These are phyloP conservation scores for Acrossocheilus fasciatus DNA, from an alignment of 2,797 vertebrate species.

Conservation along the genomic window DNA sequence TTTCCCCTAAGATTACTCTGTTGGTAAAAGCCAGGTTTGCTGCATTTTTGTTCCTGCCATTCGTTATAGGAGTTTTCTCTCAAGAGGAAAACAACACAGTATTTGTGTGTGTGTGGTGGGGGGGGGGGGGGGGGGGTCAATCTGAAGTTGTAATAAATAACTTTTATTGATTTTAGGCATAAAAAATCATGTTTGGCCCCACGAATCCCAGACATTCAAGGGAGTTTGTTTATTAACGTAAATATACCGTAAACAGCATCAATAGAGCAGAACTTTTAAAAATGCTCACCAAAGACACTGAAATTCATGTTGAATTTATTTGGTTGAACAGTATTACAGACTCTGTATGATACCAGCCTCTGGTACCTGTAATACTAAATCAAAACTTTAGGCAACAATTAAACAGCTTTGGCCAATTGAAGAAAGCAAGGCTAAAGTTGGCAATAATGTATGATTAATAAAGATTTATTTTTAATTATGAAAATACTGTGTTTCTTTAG, in stretches of 20 bases:
- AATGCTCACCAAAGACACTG: not conserved
- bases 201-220: constrained; percentile 9
- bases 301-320: not conserved
- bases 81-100: constrained; percentile 22
- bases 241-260: not conserved
- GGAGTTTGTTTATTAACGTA: not conserved
- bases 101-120: not conserved
- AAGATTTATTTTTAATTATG: not conserved
- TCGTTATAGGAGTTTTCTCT: constrained; percentile 6
- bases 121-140: not conserved
- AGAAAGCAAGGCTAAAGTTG: not conserved
- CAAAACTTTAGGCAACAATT: not conserved
- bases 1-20: constrained; percentile 7
- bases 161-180: constrained; percentile 45
- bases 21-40: constrained; percentile 28
- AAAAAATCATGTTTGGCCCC: not conserved
- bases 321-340: not conserved
- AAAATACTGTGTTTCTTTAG: not conserved
- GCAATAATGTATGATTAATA: not conserved
- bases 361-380: not conserved
- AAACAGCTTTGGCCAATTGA: not conserved
- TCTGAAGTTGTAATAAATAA: constrained; percentile 19
- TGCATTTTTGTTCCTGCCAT: constrained; percentile 24
- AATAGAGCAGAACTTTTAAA: not conserved
- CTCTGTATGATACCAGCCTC: not conserved